These are phyloP conservation scores for Puma concolor DNA, from an alignment of 2,113 vertebrate genomes.

Conservation along the genomic window DNA sequence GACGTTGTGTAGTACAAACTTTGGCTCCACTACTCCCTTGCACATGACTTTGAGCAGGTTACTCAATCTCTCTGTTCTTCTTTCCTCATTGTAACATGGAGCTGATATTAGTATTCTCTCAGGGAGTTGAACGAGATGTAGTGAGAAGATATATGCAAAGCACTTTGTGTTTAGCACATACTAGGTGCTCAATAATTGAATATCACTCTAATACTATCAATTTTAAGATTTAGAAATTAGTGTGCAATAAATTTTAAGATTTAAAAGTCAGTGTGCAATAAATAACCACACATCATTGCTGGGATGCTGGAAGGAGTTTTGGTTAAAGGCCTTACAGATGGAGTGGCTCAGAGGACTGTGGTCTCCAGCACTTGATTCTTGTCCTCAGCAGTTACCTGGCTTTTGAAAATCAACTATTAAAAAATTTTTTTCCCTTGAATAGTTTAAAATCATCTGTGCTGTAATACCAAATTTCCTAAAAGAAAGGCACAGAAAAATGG, in stretches of 20 bases:
- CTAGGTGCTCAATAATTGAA: neutral
- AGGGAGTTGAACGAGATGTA: neutral
- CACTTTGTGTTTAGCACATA: neutral
- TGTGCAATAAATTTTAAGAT: no score
- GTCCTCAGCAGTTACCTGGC: neutral
- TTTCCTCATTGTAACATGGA: neutral
- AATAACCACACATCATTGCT: neutral
- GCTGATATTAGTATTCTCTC: neutral
- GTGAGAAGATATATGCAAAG: neutral
- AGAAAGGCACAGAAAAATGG: neutral
- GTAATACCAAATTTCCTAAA: neutral
- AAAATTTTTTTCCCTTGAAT: neutral
- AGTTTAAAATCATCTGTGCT: conserved; percentile 1
- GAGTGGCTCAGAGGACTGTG: neutral
- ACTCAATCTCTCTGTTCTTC: neutral
- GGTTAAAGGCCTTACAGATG: neutral
- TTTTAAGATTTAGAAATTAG: neutral
- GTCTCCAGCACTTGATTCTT: neutral
- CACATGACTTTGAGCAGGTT: neutral
- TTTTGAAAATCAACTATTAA: conserved; percentile 15
- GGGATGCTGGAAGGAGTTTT: neutral
- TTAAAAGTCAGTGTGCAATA: neutral
- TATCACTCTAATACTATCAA: neutral
- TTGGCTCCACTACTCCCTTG: neutral
- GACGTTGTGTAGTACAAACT: neutral